These are phyloP conservation scores for Phengaris arion DNA, from an alignment of 2,888 invertebrate species.

Conservation along the genomic window DNA sequence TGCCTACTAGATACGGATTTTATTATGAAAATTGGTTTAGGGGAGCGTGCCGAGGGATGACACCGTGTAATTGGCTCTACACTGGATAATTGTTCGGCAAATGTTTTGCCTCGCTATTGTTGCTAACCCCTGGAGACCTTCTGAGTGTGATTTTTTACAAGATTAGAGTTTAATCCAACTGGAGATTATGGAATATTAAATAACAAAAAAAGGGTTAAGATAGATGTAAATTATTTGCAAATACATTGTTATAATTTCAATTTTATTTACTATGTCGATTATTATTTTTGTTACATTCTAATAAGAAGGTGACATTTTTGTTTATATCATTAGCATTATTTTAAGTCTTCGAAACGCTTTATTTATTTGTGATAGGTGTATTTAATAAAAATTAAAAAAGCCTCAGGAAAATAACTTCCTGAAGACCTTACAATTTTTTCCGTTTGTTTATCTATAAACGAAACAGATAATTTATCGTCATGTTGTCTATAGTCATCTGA, in stretches of 20 bases:
- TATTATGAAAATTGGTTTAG: conserved; percentile 67
- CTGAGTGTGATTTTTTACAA: conserved; percentile 38
- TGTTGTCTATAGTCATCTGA: conserved; percentile 1
- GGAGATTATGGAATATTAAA: conserved; percentile 27
- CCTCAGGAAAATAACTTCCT: no score
- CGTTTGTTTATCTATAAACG: neutral
- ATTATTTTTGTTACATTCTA: neutral
- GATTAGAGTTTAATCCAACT: conserved; percentile 25
- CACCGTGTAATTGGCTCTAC: conserved; percentile 66
- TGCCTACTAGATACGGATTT: conserved; percentile 68
- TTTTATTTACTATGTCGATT: neutral
- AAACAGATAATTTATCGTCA: conserved; percentile 11
- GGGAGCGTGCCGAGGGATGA: conserved; percentile 59
- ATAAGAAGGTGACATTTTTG: neutral
- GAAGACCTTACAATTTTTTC: neutral
- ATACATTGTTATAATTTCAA: neutral
- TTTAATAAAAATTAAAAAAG: no score
- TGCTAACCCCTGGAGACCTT: conserved; percentile 7
- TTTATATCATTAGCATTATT: neutral
- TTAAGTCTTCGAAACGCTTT: neutral
- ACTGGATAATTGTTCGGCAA: conserved; percentile 71
- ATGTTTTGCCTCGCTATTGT: conserved; percentile 49
- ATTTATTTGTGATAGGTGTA: no score
- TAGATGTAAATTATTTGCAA: conserved; percentile 5
- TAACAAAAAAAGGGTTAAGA: conserved; percentile 9